These are phyloP conservation scores for Litocranius walleri DNA, from an alignment of 2,113 vertebrate species.

Conservation along the genomic window DNA sequence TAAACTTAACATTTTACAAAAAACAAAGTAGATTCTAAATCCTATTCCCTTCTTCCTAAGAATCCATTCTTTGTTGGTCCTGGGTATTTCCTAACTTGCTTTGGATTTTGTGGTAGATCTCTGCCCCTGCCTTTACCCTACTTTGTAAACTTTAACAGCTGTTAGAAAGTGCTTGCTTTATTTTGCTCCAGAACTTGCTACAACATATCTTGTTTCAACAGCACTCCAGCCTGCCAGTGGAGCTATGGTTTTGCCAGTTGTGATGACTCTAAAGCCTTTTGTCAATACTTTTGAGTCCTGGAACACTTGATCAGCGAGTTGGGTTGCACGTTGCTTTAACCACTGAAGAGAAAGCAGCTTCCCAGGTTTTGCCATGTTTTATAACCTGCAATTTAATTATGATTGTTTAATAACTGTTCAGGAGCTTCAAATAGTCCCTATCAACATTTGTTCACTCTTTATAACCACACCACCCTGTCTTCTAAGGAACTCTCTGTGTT, in stretches of 20 bases:
- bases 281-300: constrained; percentile 24
- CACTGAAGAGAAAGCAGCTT: not conserved
- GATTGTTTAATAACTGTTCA: not conserved
- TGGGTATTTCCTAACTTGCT: not conserved
- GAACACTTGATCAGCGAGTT: constrained; percentile 2
- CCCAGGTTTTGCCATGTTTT: not conserved
- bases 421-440: constrained; percentile 15
- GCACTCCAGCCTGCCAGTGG: constrained; percentile 3
- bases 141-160: constrained; percentile 23
- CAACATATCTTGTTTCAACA: constrained; percentile 53
- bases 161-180: constrained; percentile 39
- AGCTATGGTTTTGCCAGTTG: constrained; percentile 20
- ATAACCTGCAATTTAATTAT: not conserved
- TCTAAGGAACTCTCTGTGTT: not conserved
- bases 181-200: constrained; percentile 43
- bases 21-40: constrained; percentile 11
- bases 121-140: not conserved
- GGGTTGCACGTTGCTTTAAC: constrained; percentile 27
- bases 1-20: not conserved
- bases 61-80: not conserved
- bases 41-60: not conserved
- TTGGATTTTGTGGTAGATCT: not conserved
- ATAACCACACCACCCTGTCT: not conserved
- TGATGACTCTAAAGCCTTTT: constrained; percentile 40
- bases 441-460: constrained; percentile 2